These are phyloP conservation scores for Cherax quadricarinatus DNA, from an alignment of 1,140 invertebrate genomes.

Conservation along the genomic window DNA sequence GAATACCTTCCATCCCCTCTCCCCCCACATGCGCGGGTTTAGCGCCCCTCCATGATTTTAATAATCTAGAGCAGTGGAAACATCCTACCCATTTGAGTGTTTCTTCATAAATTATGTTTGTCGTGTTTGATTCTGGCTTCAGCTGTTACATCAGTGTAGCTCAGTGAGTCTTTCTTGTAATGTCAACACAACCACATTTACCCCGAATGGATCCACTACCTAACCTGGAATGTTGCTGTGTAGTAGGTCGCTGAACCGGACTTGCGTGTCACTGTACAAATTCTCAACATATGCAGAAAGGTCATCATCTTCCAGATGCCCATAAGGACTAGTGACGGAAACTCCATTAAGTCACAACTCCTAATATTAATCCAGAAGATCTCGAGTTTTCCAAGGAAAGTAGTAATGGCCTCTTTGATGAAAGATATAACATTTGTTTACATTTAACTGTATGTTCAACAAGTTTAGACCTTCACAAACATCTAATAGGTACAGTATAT, in stretches of 20 bases:
- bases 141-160: too few relatives aligned
- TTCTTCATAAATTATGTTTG: neutral
- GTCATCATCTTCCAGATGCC: neutral
- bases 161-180: too few relatives aligned
- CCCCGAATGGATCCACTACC: too few relatives aligned
- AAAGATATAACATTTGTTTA: neutral
- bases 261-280: constrained; percentile 5
- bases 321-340: constrained; percentile 1
- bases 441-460: neutral
- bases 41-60: too few relatives aligned
- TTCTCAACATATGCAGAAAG: constrained; percentile 6
- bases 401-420: constrained; percentile 22
- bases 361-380: neutral
- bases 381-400: neutral
- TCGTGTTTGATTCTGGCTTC: neutral
- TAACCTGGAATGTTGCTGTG: too few relatives aligned
- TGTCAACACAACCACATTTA: too few relatives aligned
- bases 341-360: constrained; percentile 16
- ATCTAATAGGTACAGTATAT: constrained; percentile 28
- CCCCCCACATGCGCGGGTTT: too few relatives aligned
- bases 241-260: too few relatives aligned
- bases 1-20: too few relatives aligned
- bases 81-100: neutral
- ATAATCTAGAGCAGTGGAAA: constrained; percentile 19
- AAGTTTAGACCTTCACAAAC: constrained; percentile 27